phyloP scores from a whole-genome alignment of 2,888 invertebrate species.

The Cantharis flavilabris region DNA sequence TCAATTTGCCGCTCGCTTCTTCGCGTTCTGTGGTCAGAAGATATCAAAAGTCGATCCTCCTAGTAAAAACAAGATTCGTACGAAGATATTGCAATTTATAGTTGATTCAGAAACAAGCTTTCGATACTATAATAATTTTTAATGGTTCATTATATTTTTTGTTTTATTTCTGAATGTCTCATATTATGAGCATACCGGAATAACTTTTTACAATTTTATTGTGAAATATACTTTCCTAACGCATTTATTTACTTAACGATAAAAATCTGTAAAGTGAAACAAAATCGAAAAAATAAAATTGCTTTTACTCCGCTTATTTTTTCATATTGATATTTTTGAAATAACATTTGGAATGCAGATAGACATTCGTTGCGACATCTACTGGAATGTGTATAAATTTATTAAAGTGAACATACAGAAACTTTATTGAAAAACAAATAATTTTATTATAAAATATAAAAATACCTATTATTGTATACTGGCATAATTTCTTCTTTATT shows the following conservation, averaged over 20 bases:
- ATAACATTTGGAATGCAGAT: background rate
- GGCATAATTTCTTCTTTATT: no score
- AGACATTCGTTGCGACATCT: background rate
- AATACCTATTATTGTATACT: no score
- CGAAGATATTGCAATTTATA: background rate
- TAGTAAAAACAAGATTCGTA: background rate
- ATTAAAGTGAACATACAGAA: background rate
- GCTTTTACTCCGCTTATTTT: no score
- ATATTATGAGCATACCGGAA: background rate
- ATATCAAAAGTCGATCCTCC: background rate
- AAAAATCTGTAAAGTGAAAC: background rate
- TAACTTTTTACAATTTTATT: background rate
- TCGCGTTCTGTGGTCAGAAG: background rate
- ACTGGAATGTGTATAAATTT: background rate
- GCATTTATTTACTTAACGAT: background rate
- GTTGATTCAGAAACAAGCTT: background rate
- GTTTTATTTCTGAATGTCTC: background rate
- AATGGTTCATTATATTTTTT: background rate
- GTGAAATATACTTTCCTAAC: background rate
- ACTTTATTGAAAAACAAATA: no score
- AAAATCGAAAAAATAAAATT: no score
- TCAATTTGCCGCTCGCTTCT: constrained; percentile 20
- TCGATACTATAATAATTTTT: background rate
- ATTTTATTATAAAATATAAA: no score
- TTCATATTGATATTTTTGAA: background rate